A percentile compares a stretch with the other conserved stretches of the same genome.
Conservation (phyloP, 2,113 vertebrate species). For the Platysteira castanea region DNA sequence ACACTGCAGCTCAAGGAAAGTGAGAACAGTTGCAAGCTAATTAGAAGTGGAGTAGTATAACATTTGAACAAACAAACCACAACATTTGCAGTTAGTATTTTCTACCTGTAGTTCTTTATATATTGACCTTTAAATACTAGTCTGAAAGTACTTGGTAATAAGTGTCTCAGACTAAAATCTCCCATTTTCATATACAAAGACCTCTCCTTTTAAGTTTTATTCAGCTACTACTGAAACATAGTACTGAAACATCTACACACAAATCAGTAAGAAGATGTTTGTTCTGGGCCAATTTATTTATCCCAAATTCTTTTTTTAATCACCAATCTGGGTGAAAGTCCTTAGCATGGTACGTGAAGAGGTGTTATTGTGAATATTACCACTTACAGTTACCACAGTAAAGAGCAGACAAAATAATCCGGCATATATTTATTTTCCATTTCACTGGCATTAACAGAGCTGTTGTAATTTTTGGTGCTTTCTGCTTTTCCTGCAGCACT, state of each 20-base stretch:
- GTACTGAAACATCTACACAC: background rate
- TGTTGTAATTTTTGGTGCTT: background rate
- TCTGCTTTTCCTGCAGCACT: background rate
- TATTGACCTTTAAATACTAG: background rate
- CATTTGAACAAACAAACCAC: background rate
- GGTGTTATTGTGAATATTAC: background rate
- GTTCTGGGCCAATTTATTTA: background rate
- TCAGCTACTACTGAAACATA: background rate
- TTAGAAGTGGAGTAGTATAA: rapidly evolving
- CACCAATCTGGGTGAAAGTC: background rate
- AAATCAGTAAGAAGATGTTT: background rate
- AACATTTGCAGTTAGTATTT: background rate
- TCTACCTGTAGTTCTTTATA: background rate
- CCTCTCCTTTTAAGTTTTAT: background rate
- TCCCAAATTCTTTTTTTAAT: background rate
- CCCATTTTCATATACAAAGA: background rate
- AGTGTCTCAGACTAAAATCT: background rate
- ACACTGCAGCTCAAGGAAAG: no score
- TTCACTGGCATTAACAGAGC: background rate
- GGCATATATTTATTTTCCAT: background rate
- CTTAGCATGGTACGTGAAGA: background rate
- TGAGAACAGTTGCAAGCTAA: background rate
- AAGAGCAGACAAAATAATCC: background rate
- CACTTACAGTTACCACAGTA: background rate
- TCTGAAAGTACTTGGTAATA: background rate